A percentile compares a stretch with the other conserved stretches of the same genome.
Conservation (phyloP, 2,797 vertebrate species). For the Numenius phaeopus region DNA sequence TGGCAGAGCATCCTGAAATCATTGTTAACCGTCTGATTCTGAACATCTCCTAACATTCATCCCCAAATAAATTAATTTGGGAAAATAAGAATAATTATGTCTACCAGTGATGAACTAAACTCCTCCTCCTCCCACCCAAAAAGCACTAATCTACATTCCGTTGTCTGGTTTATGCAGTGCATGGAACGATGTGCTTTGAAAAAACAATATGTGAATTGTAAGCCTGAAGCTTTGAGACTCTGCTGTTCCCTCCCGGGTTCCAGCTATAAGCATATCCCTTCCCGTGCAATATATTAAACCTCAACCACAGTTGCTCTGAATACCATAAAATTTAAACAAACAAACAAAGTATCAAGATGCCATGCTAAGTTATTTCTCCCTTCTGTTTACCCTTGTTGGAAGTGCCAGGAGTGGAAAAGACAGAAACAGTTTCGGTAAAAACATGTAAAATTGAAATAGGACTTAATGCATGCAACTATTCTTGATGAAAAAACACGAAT, state of each 20-base stretch:
- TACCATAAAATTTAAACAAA: not conserved
- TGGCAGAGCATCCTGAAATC: not conserved
- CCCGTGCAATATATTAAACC: not conserved
- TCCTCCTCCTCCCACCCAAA: not conserved
- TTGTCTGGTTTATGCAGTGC: not conserved
- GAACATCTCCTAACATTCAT: not conserved
- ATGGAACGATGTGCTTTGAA: not conserved
- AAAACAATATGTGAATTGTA: not conserved
- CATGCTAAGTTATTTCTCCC: not conserved
- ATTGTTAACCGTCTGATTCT: not conserved
- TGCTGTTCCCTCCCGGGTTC: not conserved
- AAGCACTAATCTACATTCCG: not conserved
- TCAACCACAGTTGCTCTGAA: not conserved
- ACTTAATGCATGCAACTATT: not conserved
- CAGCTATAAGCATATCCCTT: not conserved
- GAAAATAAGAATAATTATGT: not conserved
- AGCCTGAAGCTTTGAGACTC: not conserved
- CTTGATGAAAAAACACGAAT: not conserved
- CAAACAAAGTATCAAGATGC: not conserved
- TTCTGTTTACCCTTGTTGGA: not conserved
- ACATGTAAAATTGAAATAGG: not conserved
- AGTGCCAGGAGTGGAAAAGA: not conserved
- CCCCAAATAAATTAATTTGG: not conserved
- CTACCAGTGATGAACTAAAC: not conserved
- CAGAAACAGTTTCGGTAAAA: not conserved